Base-by-base conservation (phyloP, 2,797 vertebrate species). In the Menidia menidia region DNA sequence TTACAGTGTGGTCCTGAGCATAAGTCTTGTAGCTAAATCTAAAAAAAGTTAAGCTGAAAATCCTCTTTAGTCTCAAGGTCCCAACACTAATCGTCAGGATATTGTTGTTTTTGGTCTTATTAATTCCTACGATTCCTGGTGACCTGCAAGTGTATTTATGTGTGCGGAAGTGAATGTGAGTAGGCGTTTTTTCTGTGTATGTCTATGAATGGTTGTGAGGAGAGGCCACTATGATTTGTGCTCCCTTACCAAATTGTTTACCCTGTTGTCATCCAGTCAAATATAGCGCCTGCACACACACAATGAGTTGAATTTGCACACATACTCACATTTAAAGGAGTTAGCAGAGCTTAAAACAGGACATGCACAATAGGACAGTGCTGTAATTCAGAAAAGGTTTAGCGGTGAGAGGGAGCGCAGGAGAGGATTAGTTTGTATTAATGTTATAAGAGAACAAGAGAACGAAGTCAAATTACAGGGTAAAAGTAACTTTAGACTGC, bases 21-120 rank as follows among this genome's bases (percentile, higher is more conserved):
- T 88, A 92, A 92, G 93, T 93, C 93, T 92, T 88, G 91, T 91
- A 90, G 89, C 89, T 80, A 90, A 93, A 94, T 94, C 93, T 94
- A 94, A 86, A 94, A 25, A 94, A 94, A 93, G 91, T 94, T 94
- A 94, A 95, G 91, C 94, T 90, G 81, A 84, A 95, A 95, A 95
- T 95, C 94, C 94, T 93, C 93, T 95, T 95, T 94, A 87, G 87
- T 89, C 82, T 83, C 89, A 91, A 91, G 90, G 89, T 88, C 91
- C 82, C 83, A 44, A 81, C 90, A 89, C 83, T 93, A 93, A 94
- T 93, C 90, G 44, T 88, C 77, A 89, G 92, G 92, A 92, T 94
- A 93, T 92, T 94, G 92, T 94, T 93, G 90, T 89, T 94, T 93
- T 87, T 84, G 73, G 78, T 88, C 84, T 82, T 83, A 88, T 88